These are phyloP conservation scores for Montipora foliosa DNA, from an alignment of 64 coral and sea anemone species.

Conservation along the genomic window DNA sequence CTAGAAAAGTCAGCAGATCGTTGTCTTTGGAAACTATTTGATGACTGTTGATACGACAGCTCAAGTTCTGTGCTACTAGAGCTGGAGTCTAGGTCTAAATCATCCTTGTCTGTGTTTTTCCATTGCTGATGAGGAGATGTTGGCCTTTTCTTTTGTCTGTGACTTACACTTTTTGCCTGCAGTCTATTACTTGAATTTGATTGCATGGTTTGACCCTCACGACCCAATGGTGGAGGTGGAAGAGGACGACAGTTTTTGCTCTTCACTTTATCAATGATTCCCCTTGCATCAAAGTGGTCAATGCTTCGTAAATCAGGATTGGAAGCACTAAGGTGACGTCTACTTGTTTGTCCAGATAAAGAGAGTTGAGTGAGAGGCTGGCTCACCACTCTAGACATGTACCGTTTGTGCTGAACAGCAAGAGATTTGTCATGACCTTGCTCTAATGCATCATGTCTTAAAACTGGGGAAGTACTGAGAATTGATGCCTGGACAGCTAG, in stretches of 20 bases:
- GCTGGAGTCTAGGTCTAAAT: slow-evolving; percentile 71
- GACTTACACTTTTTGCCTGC: not conserved
- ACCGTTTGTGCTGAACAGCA: not conserved
- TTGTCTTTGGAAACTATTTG: slow-evolving; percentile 25
- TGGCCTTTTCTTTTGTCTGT: slow-evolving; percentile 40
- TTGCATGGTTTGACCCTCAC: not conserved
- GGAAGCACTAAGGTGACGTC: slow-evolving; percentile 74
- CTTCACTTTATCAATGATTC: not conserved
- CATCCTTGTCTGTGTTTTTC: slow-evolving; percentile 22
- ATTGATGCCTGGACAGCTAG: slow-evolving; percentile 65
- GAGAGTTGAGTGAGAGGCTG: slow-evolving; percentile 5
- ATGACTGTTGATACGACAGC: not conserved
- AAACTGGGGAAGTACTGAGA: slow-evolving; percentile 74
- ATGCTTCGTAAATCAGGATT: slow-evolving; percentile 65
- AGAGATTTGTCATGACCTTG: not conserved
- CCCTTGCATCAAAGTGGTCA: slow-evolving; percentile 20
- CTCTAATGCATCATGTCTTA: slow-evolving; percentile 22
- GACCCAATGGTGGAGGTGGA: slow-evolving; percentile 52
- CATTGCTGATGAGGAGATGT: slow-evolving; percentile 12
- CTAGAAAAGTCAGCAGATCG: slow-evolving; percentile 9
- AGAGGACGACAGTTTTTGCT: slow-evolving; percentile 50
- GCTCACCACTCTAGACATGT: slow-evolving; percentile 25
- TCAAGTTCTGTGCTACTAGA: slow-evolving; percentile 91
- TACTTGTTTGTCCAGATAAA: slow-evolving; percentile 44
- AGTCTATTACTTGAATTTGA: slow-evolving; percentile 3